Percentiles rank a stretch among this genome's conserved stretches.
These are phyloP conservation scores for Dreissena rostriformis DNA, from an alignment of 1,140 invertebrate species.

Conservation along the genomic window DNA sequence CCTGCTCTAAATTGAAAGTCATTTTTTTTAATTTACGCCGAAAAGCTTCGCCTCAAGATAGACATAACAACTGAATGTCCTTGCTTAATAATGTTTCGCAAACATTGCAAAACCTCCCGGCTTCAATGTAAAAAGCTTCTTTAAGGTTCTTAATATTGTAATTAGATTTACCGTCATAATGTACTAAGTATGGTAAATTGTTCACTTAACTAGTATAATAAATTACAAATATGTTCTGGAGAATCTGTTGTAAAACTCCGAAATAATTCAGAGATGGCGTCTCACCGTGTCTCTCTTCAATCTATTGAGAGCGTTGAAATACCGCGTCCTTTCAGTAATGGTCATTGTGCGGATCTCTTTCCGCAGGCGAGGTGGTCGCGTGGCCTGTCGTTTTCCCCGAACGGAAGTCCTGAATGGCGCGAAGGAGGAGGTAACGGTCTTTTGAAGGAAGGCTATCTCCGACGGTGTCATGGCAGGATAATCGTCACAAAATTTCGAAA, in stretches of 20 bases:
- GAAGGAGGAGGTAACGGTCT: background rate
- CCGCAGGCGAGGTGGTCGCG: background rate
- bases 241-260: too few relatives aligned
- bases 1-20: too few relatives aligned
- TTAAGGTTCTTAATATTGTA: too few relatives aligned
- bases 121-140: too few relatives aligned
- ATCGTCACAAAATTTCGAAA: slow-evolving; percentile 9
- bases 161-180: too few relatives aligned
- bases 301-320: slow-evolving; percentile 35
- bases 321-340: slow-evolving; percentile 6
- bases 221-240: too few relatives aligned
- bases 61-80: too few relatives aligned
- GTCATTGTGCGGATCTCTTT: slow-evolving; percentile 25
- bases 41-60: too few relatives aligned
- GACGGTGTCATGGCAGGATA: background rate
- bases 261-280: background rate
- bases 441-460: background rate
- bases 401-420: background rate
- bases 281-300: slow-evolving; percentile 41
- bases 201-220: too few relatives aligned
- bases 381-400: slow-evolving; percentile 27
- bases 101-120: background rate
- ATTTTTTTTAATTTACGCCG: too few relatives aligned
- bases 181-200: too few relatives aligned
- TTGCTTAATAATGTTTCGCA: background rate